These are phyloP conservation scores for Drosophila picticornis DNA, from an alignment of 2,888 invertebrate genomes.

Conservation along the genomic window DNA sequence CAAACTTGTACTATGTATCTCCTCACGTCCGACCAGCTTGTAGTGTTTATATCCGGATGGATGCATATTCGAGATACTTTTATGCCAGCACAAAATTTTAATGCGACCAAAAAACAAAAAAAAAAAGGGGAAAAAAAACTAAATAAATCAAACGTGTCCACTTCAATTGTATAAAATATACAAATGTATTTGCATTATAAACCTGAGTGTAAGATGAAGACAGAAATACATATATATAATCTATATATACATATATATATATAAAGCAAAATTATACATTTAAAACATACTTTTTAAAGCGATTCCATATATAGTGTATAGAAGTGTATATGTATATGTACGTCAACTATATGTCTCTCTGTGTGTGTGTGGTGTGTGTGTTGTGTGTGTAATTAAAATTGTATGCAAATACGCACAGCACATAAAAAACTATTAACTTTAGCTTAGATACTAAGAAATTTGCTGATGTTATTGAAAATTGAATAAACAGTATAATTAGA, in stretches of 20 bases:
- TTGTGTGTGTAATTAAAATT: constrained; percentile 45
- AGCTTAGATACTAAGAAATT: constrained; percentile 71
- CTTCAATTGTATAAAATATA: constrained; percentile 50
- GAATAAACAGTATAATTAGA: constrained; percentile 63
- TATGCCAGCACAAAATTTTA: constrained; percentile 65
- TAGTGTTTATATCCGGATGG: constrained; percentile 50
- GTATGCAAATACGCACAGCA: constrained; percentile 45
- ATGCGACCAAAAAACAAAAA: constrained; percentile 63
- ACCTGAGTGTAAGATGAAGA: constrained; percentile 36
- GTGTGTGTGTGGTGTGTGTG: constrained; percentile 42
- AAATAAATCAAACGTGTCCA: constrained; percentile 52
- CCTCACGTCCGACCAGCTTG: constrained; percentile 35
- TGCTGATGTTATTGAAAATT: constrained; percentile 79
- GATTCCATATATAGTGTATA: constrained; percentile 46
- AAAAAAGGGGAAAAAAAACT: constrained; percentile 2
- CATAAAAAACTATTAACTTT: constrained; percentile 75
- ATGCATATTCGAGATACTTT: constrained; percentile 35
- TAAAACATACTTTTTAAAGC: constrained; percentile 69
- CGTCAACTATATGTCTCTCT: constrained; percentile 38
- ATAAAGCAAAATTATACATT: constrained; percentile 50
- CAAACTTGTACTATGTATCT: constrained; percentile 12
- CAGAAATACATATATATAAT: constrained; percentile 9
- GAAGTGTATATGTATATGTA: constrained; percentile 38
- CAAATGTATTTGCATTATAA: constrained; percentile 21
- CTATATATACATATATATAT: constrained; percentile 27